Evolutionary conservation across 2,888 invertebrate species (phyloP).

Genomic region (Drosophila birchii): DNA sequence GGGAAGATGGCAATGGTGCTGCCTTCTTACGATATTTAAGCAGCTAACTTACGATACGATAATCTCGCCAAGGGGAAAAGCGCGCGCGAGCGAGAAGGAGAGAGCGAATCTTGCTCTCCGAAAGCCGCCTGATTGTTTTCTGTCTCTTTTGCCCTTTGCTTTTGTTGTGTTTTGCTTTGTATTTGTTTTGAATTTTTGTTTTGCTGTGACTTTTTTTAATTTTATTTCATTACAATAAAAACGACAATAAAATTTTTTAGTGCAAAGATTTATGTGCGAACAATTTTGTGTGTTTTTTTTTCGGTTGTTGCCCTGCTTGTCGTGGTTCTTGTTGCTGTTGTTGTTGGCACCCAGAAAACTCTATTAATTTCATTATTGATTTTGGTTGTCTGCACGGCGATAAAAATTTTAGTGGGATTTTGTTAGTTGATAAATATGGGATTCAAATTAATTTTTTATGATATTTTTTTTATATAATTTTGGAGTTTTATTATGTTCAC

Average conservation of each 20-base stretch:
- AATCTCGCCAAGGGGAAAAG: slow-evolving; percentile 68
- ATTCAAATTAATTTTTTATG: neutral
- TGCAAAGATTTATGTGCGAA: slow-evolving; percentile 83
- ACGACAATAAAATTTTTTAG: slow-evolving; percentile 80
- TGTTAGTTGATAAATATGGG: neutral
- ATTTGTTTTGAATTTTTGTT: slow-evolving; percentile 13
- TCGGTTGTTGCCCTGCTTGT: slow-evolving; percentile 12
- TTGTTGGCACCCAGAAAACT: slow-evolving; percentile 26
- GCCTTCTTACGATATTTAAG: slow-evolving; percentile 78
- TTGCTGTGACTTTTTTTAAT: slow-evolving; percentile 57
- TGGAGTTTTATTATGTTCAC: no score
- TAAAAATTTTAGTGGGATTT: neutral
- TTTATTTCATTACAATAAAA: slow-evolving; percentile 71
- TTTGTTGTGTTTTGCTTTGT: slow-evolving; percentile 47
- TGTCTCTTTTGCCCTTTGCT: slow-evolving; percentile 32
- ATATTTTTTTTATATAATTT: neutral
- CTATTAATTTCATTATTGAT: slow-evolving; percentile 41
- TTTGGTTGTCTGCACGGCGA: slow-evolving; percentile 10
- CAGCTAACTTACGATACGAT: slow-evolving; percentile 72
- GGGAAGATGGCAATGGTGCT: slow-evolving; percentile 63
- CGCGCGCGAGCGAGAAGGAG: slow-evolving; percentile 18
- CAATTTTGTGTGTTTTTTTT: slow-evolving; percentile 66
- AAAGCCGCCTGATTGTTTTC: slow-evolving; percentile 68
- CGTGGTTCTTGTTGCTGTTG: slow-evolving; percentile 9
- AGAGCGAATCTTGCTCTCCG: slow-evolving; percentile 28